A percentile compares a stretch with the other conserved stretches of the same genome.
Conservation (phyloP, 2,797 vertebrate genomes). For the Podarcis siculus region DNA sequence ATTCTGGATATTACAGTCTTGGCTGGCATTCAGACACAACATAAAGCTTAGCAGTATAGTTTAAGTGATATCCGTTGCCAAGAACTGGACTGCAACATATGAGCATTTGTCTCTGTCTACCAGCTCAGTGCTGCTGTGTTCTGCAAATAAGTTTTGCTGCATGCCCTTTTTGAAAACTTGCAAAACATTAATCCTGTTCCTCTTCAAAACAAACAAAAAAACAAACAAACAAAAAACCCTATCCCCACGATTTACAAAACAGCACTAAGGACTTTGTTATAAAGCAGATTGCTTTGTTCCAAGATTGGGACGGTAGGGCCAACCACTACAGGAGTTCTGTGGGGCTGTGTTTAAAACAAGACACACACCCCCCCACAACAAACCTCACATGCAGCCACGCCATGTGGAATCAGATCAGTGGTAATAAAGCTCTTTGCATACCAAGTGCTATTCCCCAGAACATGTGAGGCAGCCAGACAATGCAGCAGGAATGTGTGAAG, state of each 20-base stretch:
- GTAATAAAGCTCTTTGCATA: constrained; percentile 35
- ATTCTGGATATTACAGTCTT: constrained; percentile 56
- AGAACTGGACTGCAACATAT: constrained; percentile 39
- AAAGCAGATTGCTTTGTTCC: constrained; percentile 65
- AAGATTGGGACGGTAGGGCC: constrained; percentile 33
- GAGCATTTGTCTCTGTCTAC: constrained; percentile 54
- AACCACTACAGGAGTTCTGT: constrained; percentile 30
- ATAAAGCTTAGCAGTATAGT: constrained; percentile 48
- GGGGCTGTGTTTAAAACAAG: fast-evolving
- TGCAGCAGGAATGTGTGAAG: neutral
- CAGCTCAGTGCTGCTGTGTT: constrained; percentile 24
- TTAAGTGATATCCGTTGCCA: constrained; percentile 51
- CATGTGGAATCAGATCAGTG: neutral
- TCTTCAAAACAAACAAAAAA: constrained; percentile 37
- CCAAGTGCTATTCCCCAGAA: neutral
- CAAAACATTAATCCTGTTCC: constrained; percentile 65
- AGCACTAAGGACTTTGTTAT: constrained; percentile 57
- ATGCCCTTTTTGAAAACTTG: neutral
- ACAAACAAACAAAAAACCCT: constrained; percentile 29
- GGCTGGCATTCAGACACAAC: constrained; percentile 55
- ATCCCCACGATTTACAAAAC: constrained; percentile 61
- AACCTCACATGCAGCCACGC: neutral
- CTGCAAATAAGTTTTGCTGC: neutral
- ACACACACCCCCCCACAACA: neutral
- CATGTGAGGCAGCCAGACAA: fast-evolving